A percentile compares a stretch with the other conserved stretches of the same genome.
These are phyloP conservation scores for Tachyglossus aculeatus DNA, from an alignment of 2,797 vertebrate species.

Conservation along the genomic window DNA sequence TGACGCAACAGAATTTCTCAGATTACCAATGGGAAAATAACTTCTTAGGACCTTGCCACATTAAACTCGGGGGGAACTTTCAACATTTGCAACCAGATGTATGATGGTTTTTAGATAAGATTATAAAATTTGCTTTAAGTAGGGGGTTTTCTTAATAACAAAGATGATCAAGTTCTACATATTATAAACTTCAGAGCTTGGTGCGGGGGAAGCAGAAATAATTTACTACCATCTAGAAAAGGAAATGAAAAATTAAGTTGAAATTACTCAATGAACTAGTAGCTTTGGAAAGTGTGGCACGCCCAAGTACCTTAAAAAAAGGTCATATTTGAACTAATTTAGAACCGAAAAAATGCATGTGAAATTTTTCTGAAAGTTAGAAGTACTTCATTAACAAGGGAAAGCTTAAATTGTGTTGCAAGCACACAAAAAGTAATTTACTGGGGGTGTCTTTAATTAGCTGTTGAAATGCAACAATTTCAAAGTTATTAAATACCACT, in stretches of 20 bases:
- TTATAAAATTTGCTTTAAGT: slow-evolving; percentile 4
- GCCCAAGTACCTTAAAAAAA: no score
- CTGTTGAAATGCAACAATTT: neutral
- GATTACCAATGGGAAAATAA: slow-evolving; percentile 64
- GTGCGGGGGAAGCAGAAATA: neutral
- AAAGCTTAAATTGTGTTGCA: no score
- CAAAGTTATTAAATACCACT: no score
- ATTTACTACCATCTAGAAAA: neutral
- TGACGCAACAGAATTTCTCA: slow-evolving; percentile 65
- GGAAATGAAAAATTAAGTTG: neutral
- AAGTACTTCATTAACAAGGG: no score
- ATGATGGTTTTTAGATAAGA: neutral
- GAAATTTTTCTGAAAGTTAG: no score
- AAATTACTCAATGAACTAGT: neutral
- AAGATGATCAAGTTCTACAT: neutral
- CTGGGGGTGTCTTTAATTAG: no score
- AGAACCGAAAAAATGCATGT: no score
- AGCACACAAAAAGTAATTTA: no score
- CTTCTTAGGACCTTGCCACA: slow-evolving; percentile 16
- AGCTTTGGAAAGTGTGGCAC: slow-evolving; percentile 3
- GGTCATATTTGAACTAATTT: neutral
- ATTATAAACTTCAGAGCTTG: neutral
- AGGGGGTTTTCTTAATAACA: neutral
- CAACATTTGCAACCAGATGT: neutral
- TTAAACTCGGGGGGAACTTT: slow-evolving; percentile 6